Base-by-base conservation (phyloP, 2,797 vertebrate species). In the Taeniopygia guttata region DNA sequence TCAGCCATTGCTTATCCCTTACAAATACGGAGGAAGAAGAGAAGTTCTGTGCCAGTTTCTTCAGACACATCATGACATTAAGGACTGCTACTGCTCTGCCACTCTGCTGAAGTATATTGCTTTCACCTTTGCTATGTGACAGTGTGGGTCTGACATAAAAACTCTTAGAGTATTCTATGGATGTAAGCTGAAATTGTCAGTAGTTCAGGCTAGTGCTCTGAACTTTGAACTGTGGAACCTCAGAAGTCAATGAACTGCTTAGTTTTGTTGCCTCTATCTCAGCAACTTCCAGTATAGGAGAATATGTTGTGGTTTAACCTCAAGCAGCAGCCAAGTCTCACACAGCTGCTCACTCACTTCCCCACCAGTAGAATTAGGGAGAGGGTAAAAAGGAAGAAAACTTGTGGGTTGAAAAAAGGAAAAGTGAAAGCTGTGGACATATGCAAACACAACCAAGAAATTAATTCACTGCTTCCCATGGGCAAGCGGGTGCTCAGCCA, bases 151-250 rank as follows among this genome's bases (percentile, higher is more conserved):
- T 51, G 15, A 49, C 7, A 9, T 59, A 36, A 70, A 23, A 83
- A 34, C 7, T 84, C 11, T 2, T 7, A 15, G 45, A 40, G 2
- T 66, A 12, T 78, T 45, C 36, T 62, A 0, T 19, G 13, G 5
- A 4, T 56, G 15, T 52, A 42, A 60, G 5, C 17, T 56, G 70
- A 82, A 78, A 36, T 25, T 27, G 11, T 29, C 77, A 36, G 26
- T 36, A 29, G 20, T 51, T 87, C 14, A 78, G 38, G 16, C 21
- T 76, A 43, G 32, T 38, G 10, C 40, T 93, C 34, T 73, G 54
- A 77, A 30, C 21, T 79, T 62, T 25, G 11, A 64, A 34, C 16
- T 64, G 29, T 75, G n/a, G 26, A 75, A 49, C 16, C 13, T 94
- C 55, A 36, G 58, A 89, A 83, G 27, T 58, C 34, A 73, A 4